Conservation (phyloP, 2,797 vertebrate species). For the Apogon hyalosoma region DNA sequence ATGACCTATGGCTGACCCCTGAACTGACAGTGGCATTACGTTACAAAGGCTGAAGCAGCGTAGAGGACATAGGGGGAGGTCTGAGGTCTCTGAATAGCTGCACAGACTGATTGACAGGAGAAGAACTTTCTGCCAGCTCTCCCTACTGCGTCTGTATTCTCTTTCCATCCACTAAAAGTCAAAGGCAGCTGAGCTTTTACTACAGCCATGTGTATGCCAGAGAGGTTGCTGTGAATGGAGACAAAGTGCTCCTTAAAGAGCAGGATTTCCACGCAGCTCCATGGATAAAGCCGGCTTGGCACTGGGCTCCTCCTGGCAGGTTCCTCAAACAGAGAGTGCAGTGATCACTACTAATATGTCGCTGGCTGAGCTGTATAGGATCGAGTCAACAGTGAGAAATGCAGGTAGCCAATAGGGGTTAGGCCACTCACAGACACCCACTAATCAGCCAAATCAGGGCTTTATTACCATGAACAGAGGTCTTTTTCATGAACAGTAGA, state of each 20-base stretch:
- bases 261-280: conserved; percentile 65
- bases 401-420: conserved; percentile 66
- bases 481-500: conserved; percentile 55
- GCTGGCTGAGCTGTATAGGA: conserved; percentile 56
- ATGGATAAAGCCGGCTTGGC: conserved; percentile 65
- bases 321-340: conserved; percentile 69
- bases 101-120: conserved; percentile 74
- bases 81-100: conserved; percentile 72
- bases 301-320: conserved; percentile 58
- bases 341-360: conserved; percentile 66
- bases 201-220: conserved; percentile 69
- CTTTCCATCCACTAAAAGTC: conserved; percentile 69
- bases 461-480: conserved; percentile 65
- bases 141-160: conserved; percentile 71
- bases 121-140: conserved; percentile 70
- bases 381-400: conserved; percentile 66
- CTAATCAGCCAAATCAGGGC: conserved; percentile 68
- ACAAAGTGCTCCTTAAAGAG: conserved; percentile 76
- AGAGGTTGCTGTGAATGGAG: conserved; percentile 68
- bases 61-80: conserved; percentile 39
- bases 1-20: conserved; percentile 78
- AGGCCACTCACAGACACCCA: conserved; percentile 55
- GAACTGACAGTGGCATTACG: conserved; percentile 75
- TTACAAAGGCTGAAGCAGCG: conserved; percentile 69
- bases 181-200: conserved; percentile 69